Percentiles rank a stretch among this genome's conserved stretches.
phyloP scores from a whole-genome alignment of 2,888 invertebrate species.

The Trissolcus brochymenae region DNA sequence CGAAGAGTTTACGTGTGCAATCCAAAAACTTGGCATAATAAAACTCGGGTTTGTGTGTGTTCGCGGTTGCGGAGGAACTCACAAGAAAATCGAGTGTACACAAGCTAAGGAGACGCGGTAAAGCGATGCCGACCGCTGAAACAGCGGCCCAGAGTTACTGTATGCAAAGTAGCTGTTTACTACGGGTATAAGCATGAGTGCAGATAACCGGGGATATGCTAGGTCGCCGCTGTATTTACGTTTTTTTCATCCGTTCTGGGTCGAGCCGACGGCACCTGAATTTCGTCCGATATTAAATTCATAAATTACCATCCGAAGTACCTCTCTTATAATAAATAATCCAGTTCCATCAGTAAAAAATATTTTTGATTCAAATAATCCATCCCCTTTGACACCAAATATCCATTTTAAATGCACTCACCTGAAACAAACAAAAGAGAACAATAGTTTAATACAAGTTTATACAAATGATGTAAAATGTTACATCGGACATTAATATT shows the following conservation, averaged over 20 bases:
- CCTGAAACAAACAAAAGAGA: too few species aligned
- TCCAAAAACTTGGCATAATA: conserved; percentile 34
- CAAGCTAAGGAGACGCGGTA: conserved; percentile 49
- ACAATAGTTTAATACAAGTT: too few species aligned
- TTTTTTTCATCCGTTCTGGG: conserved; percentile 43
- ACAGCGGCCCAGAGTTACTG: conserved; percentile 54
- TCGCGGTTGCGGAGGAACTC: conserved; percentile 43
- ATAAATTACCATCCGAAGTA: conserved; percentile 19
- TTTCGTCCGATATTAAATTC: conserved; percentile 34
- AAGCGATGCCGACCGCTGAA: conserved; percentile 56
- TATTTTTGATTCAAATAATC: too few species aligned
- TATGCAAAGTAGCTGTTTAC: conserved; percentile 59
- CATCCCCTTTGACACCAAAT: too few species aligned
- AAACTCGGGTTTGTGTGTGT: conserved; percentile 46
- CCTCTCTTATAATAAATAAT: too few species aligned
- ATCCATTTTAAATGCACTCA: too few species aligned
- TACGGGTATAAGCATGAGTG: conserved; percentile 52
- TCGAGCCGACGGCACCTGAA: conserved; percentile 34
- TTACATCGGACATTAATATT: too few species aligned
- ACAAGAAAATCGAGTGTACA: conserved; percentile 54
- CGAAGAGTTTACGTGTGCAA: conserved; percentile 12
- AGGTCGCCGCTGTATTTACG: conserved; percentile 49
- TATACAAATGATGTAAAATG: too few species aligned
- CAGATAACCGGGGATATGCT: conserved; percentile 57
- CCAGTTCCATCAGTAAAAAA: too few species aligned